A percentile compares a stretch with the other conserved stretches of the same genome.
phyloP scores from a whole-genome alignment of 1,140 invertebrate genomes.

The Cydia pomonella region DNA sequence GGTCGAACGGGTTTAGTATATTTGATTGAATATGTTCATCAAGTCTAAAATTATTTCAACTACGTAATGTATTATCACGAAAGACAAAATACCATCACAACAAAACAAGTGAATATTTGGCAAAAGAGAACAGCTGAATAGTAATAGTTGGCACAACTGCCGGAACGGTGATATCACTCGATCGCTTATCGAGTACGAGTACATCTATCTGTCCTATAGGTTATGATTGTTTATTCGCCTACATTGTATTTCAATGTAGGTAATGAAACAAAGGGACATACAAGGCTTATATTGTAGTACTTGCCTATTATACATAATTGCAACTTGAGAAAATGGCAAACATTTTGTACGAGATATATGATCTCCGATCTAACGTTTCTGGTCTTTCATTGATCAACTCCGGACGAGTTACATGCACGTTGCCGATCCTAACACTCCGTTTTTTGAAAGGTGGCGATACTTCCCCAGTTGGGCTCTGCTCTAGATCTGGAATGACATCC shows the following conservation, averaged over 20 bases:
- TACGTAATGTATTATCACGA: constrained; percentile 15
- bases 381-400: no score
- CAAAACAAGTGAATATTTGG: constrained; percentile 49
- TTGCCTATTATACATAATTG: no score
- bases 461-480: no score
- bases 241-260: background rate
- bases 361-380: no score
- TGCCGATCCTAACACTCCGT: no score
- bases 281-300: background rate
- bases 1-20: no score
- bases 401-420: no score
- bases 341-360: no score
- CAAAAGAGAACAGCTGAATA: constrained; percentile 62
- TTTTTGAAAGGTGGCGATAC: no score
- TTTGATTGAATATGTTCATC: no score
- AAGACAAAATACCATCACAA: constrained; percentile 59
- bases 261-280: background rate
- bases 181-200: constrained; percentile 34
- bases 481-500: no score
- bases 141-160: constrained; percentile 65
- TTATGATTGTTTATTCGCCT: background rate
- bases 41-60: background rate
- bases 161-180: constrained; percentile 50
- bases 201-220: background rate
- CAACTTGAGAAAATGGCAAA: no score